These are phyloP conservation scores for Eristalis tenax DNA, from an alignment of 2,888 invertebrate genomes.

Conservation along the genomic window DNA sequence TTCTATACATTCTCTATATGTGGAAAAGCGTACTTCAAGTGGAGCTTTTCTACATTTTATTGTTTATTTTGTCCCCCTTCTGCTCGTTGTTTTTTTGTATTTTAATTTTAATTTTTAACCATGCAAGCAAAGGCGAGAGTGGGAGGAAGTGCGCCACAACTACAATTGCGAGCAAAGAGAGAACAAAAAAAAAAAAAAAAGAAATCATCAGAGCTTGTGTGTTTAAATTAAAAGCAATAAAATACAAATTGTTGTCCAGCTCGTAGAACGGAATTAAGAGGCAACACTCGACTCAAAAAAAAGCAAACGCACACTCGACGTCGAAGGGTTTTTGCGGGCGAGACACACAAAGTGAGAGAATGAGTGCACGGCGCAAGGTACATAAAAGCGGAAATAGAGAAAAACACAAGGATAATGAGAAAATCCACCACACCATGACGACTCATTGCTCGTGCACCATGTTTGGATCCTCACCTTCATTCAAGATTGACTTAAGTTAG, in stretches of 20 bases:
- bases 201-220: slow-evolving; percentile 61
- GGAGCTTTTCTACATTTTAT: slow-evolving; percentile 4
- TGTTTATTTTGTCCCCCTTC: not conserved
- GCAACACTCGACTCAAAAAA: slow-evolving; percentile 13
- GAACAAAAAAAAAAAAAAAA: slow-evolving; percentile 10
- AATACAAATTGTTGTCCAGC: slow-evolving; percentile 68
- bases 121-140: slow-evolving; percentile 26
- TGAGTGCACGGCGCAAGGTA: not conserved
- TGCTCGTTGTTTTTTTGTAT: not conserved
- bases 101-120: not conserved
- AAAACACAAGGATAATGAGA: slow-evolving; percentile 48
- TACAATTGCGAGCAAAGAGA: not conserved
- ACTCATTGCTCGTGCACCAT: not conserved
- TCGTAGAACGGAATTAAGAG: slow-evolving; percentile 65
- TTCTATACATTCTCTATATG: slow-evolving; percentile 69
- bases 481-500: not conserved
- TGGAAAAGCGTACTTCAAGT: slow-evolving; percentile 66
- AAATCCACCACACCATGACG: slow-evolving; percentile 26
- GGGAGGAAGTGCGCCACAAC: not conserved
- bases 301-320: not conserved
- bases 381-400: not conserved
- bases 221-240: slow-evolving; percentile 71
- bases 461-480: slow-evolving; percentile 14
- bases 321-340: not conserved
- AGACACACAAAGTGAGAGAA: not conserved